phyloP scores from a whole-genome alignment of 2,113 vertebrate species.

The Mesembrinibis cayennensis region DNA sequence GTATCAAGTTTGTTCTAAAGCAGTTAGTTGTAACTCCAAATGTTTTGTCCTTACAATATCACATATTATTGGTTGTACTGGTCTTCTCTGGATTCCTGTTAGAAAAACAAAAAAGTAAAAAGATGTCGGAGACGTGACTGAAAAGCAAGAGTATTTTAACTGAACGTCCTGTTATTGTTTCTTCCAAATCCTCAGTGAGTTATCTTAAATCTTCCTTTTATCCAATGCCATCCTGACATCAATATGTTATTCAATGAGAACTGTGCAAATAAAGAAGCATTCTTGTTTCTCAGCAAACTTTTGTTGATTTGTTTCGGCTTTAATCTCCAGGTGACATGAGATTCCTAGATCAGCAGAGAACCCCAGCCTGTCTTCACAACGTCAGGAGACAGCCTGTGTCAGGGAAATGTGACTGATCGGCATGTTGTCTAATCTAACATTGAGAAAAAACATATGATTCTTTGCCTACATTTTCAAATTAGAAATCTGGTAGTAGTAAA shows the following conservation, averaged over 20 bases:
- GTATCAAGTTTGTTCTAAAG: background rate
- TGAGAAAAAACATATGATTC: background rate
- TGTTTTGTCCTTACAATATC: background rate
- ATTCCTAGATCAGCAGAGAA: background rate
- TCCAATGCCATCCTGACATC: background rate
- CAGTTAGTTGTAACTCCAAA: background rate
- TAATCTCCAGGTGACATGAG: background rate
- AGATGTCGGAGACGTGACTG: background rate
- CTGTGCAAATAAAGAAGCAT: background rate
- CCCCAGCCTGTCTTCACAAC: background rate
- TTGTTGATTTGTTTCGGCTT: background rate
- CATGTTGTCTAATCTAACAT: background rate
- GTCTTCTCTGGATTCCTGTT: background rate
- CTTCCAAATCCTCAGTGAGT: background rate
- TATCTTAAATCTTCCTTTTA: background rate
- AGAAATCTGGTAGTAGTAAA: background rate
- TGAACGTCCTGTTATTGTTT: background rate
- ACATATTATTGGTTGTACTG: background rate
- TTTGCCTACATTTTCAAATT: background rate
- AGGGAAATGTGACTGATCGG: background rate
- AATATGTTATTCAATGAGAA: background rate
- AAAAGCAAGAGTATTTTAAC: background rate
- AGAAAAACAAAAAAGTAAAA: background rate
- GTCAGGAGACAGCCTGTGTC: background rate
- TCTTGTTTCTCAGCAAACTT: background rate